Conservation (phyloP, 2,797 vertebrate genomes). For the Ctenopoma kingsleyae region DNA sequence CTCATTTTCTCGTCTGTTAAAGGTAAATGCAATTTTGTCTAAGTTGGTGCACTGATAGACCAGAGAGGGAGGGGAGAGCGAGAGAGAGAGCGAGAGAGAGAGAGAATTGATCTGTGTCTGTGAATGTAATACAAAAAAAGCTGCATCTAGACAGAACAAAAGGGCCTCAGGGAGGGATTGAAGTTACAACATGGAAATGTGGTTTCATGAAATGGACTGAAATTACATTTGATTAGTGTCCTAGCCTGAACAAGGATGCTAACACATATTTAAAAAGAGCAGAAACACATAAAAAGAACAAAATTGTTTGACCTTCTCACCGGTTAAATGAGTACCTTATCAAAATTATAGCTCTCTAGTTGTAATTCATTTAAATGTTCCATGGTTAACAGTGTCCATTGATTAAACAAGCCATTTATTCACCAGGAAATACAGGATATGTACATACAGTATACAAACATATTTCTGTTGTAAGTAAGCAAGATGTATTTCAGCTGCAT, state of each 20-base stretch:
- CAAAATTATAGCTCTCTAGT: conserved; percentile 4
- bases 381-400: conserved; percentile 8
- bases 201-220: conserved; percentile 29
- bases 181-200: conserved; percentile 22
- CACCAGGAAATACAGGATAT: not conserved
- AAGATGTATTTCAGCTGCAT: not conserved
- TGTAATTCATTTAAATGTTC: conserved; percentile 8
- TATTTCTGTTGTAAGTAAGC: not conserved
- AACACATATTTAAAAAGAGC: conserved; percentile 18
- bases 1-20: conserved; percentile 30
- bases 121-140: conserved; percentile 40
- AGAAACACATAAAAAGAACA: conserved; percentile 20
- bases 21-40: conserved; percentile 70
- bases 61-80: not conserved
- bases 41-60: conserved; percentile 21
- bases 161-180: conserved; percentile 15
- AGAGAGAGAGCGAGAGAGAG: conserved; percentile 5
- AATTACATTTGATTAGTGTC: conserved; percentile 44
- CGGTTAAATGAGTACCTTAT: conserved; percentile 1
- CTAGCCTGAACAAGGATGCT: conserved; percentile 10
- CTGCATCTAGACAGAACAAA: conserved; percentile 40
- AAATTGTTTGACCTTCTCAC: conserved; percentile 22
- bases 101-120: conserved; percentile 56
- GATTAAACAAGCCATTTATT: conserved; percentile 15
- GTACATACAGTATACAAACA: not conserved